Evolutionary conservation across 1,140 invertebrate genomes (phyloP).

Genomic region (Pantala flavescens): DNA sequence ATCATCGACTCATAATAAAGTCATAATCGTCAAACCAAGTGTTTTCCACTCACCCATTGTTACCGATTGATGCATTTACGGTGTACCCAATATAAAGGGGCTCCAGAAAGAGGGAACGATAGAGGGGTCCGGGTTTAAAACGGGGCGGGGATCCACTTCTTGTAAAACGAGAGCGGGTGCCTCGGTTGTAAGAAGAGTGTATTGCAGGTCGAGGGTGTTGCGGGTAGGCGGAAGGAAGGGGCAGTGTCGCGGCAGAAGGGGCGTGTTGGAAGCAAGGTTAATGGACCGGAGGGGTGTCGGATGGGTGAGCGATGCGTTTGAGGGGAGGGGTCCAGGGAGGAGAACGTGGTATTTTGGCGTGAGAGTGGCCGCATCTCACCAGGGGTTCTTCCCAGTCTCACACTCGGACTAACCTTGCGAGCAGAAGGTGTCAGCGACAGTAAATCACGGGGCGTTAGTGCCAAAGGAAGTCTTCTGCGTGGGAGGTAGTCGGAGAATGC

Average conservation of each 20-base stretch:
- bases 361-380: neutral
- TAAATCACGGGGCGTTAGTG: constrained; percentile 7
- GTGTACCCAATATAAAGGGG: too few species aligned
- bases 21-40: too few species aligned
- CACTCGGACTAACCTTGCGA: constrained; percentile 1
- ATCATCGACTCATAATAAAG: too few species aligned
- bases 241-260: neutral
- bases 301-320: neutral
- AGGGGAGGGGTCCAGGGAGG: too few species aligned
- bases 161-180: neutral
- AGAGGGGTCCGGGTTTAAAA: too few species aligned
- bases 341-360: neutral
- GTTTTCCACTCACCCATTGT: too few species aligned
- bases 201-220: neutral
- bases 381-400: neutral
- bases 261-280: neutral
- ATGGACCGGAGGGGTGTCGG: neutral
- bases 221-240: neutral
- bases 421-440: neutral
- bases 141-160: neutral
- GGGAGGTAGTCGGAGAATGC: neutral
- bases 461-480: neutral
- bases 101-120: too few species aligned
- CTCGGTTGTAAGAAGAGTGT: neutral
- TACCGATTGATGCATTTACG: too few species aligned